Base-by-base conservation (phyloP, 2,888 invertebrate species). In the Oligia strigilis region DNA sequence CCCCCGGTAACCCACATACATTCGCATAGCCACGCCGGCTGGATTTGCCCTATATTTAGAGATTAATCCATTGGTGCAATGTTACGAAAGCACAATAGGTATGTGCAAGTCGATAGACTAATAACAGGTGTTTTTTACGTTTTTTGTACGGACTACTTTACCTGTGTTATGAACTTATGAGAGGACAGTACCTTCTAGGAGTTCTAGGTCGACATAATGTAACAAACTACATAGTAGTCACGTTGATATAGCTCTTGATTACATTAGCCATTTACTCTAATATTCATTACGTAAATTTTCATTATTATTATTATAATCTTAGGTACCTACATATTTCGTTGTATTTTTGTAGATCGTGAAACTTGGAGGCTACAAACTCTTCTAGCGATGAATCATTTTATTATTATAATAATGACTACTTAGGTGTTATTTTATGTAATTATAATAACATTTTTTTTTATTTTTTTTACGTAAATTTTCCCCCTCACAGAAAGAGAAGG, bases 31-130 rank as follows among this genome's bases (percentile, higher is more conserved):
- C 91, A 87, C 86, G 86, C 77, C 87, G 89, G 84, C 92, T 92
- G 92, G 91, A 92, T 93, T 94, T 94, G 95, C 90, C 95, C 95
- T 96, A 96, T 95, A 95, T 96, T 94, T 96, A 96, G 94, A 91
- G 90, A 87, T 87, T 90, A 92, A 92, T 90, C 91, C 89, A 91
- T 88, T 90, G 91, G 90, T 92, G 92, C 92, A 91, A 89, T 90
- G 90, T 95, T 95, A 92, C 94, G 94, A 95, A 94, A 94, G 89
- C 89, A 89, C 79, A 76, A 82, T 69, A 74, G 90, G 64, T 89
- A 89, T 70, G 67, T 79, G 73, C 46, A 19, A 67, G 52, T 58
- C 55, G 73, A 73, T 84, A 58, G 62, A 75, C 43, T 85, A 83
- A 77, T 75, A 80, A 65, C 83, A 80, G 75, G 86, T 86, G 72